Conservation (phyloP, 2,888 invertebrate genomes). For the Clistopyga incitator region DNA sequence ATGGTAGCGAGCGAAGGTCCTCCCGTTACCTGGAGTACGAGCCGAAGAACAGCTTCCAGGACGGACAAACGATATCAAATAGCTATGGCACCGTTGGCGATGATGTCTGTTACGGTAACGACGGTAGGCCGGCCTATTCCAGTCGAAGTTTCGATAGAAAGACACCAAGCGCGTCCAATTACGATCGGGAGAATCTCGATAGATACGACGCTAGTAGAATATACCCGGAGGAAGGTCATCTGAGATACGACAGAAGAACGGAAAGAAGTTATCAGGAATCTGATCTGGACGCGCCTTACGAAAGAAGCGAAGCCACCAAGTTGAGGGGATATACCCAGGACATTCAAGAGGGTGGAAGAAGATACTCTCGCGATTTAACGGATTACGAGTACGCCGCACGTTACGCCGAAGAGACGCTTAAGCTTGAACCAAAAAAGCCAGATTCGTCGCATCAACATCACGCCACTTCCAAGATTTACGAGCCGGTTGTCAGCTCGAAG, state of each 20-base stretch:
- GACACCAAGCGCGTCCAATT: slow-evolving; percentile 63
- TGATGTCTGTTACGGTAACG: slow-evolving; percentile 56
- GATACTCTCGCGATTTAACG: slow-evolving; percentile 81
- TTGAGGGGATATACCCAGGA: slow-evolving; percentile 74
- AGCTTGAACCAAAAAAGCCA: slow-evolving; percentile 80
- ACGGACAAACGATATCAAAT: slow-evolving; percentile 67
- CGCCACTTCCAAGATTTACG: slow-evolving; percentile 77
- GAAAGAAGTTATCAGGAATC: slow-evolving; percentile 81
- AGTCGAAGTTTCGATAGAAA: slow-evolving; percentile 78
- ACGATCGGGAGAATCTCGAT: slow-evolving; percentile 78
- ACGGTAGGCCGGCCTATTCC: slow-evolving; percentile 54
- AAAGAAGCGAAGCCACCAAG: slow-evolving; percentile 77
- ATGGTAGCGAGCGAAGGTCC: slow-evolving; percentile 83
- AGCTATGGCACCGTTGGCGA: slow-evolving; percentile 56
- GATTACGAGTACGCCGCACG: slow-evolving; percentile 81
- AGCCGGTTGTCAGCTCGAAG: slow-evolving; percentile 76
- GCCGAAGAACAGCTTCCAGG: slow-evolving; percentile 71
- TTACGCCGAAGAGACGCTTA: slow-evolving; percentile 81
- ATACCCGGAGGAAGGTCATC: slow-evolving; percentile 78
- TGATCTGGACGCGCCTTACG: slow-evolving; percentile 81
- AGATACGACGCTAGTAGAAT: slow-evolving; percentile 79
- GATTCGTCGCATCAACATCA: slow-evolving; percentile 73
- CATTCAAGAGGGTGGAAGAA: slow-evolving; percentile 74
- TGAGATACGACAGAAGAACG: slow-evolving; percentile 78
- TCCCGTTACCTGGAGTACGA: slow-evolving; percentile 83